These are phyloP conservation scores for Calosoma granatense DNA, from an alignment of 1,140 invertebrate species.

Conservation along the genomic window DNA sequence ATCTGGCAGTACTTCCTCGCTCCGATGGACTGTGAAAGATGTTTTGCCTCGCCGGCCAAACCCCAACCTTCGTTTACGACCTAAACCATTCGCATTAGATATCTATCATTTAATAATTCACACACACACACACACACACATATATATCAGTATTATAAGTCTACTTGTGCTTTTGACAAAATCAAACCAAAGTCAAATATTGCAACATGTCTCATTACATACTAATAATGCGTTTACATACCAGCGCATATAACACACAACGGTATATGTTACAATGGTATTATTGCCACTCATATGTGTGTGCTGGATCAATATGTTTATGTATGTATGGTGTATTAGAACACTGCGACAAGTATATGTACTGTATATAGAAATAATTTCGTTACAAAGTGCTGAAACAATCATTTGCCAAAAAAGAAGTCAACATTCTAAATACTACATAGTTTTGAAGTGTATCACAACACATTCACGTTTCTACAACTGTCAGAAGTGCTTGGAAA, in stretches of 20 bases:
- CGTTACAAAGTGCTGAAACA: too few species aligned
- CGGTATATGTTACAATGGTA: too few species aligned
- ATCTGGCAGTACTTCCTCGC: constrained; percentile 85
- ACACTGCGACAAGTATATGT: too few species aligned
- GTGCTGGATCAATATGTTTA: too few species aligned
- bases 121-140: too few species aligned
- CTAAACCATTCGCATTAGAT: constrained; percentile 39
- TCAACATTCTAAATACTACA: background rate
- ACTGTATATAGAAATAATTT: too few species aligned
- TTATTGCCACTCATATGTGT: too few species aligned
- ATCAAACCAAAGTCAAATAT: background rate
- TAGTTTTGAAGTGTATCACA: background rate
- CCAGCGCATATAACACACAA: too few species aligned
- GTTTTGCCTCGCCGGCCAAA: constrained; percentile 90
- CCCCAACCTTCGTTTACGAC: constrained; percentile 88
- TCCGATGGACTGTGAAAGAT: constrained; percentile 90
- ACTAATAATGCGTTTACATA: too few species aligned
- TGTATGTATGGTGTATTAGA: too few species aligned
- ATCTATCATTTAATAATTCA: background rate
- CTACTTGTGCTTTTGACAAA: background rate
- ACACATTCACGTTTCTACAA: background rate
- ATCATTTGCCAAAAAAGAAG: background rate
- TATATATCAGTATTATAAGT: constrained; percentile 23
- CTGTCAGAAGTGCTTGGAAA: background rate
- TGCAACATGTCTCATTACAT: too few species aligned